phyloP scores from a whole-genome alignment of 2,797 vertebrate species.

The Sebastes dallii region DNA sequence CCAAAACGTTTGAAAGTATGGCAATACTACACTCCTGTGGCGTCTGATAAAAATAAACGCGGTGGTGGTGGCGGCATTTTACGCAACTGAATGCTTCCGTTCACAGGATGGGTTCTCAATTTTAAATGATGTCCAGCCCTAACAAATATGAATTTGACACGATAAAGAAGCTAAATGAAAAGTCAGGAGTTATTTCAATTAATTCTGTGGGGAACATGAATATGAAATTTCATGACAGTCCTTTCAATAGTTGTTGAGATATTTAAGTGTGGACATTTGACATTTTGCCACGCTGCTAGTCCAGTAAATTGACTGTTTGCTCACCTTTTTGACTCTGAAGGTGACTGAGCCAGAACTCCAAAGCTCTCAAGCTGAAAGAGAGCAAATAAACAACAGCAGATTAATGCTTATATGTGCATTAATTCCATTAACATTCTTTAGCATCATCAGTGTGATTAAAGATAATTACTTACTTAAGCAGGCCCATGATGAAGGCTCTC shows the following conservation, averaged over 20 bases:
- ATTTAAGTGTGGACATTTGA: background rate
- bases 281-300: background rate
- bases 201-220: background rate
- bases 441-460: background rate
- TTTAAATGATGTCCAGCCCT: too few relatives aligned
- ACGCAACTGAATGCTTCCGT: fast-evolving
- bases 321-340: slow-evolving; percentile 92
- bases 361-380: slow-evolving; percentile 86
- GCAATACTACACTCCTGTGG: too few relatives aligned
- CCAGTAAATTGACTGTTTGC: background rate
- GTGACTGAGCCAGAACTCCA: slow-evolving; percentile 96
- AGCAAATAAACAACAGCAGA: background rate
- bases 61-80: too few relatives aligned
- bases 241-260: background rate
- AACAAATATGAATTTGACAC: background rate
- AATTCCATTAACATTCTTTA: background rate
- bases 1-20: too few relatives aligned
- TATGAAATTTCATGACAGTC: background rate
- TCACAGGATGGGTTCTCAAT: too few relatives aligned
- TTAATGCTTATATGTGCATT: background rate
- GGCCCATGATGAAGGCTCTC: slow-evolving; percentile 93
- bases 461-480: slow-evolving; percentile 89
- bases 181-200: background rate
- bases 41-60: too few relatives aligned
- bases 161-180: background rate